Conservation (phyloP, 2,113 vertebrate genomes). For the Sceloporus tristichus region DNA sequence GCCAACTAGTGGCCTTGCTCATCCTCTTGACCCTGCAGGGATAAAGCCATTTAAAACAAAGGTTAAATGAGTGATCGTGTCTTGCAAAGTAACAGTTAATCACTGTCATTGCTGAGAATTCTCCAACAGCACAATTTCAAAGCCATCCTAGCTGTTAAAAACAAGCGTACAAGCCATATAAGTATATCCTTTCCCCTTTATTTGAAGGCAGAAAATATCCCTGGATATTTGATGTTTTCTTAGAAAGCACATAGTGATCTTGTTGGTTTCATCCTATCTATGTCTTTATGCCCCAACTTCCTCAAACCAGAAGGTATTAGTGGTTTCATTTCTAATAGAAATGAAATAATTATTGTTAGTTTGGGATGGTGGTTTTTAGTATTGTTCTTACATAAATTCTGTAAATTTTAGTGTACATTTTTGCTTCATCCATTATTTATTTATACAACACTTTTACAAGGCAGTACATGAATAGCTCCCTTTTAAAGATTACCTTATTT, state of each 20-base stretch:
- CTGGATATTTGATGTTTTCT: conserved; percentile 31
- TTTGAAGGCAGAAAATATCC: conserved; percentile 31
- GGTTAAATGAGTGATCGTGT: conserved; percentile 34
- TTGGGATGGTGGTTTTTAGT: not conserved
- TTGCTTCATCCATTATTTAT: not conserved
- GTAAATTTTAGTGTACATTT: not conserved
- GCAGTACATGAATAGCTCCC: not conserved
- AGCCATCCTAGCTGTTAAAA: conserved; percentile 40
- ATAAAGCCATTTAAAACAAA: conserved; percentile 26
- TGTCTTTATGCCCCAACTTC: conserved; percentile 9
- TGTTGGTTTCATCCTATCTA: conserved; percentile 1
- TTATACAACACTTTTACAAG: not conserved
- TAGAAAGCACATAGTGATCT: conserved; percentile 40
- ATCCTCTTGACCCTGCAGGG: conserved; percentile 30
- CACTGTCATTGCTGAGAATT: conserved; percentile 6
- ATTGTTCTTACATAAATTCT: not conserved
- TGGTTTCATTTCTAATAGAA: conserved; percentile 4
- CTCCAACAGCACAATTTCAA: conserved; percentile 22
- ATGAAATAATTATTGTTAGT: conserved; percentile 14
- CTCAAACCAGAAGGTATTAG: not conserved
- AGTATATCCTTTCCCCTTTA: conserved; percentile 31
- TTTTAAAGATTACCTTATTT: not conserved
- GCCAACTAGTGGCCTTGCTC: conserved; percentile 17
- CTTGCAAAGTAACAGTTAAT: conserved; percentile 22
- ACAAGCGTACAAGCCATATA: conserved; percentile 39